phyloP scores from a whole-genome alignment of 2,888 invertebrate genomes.

The Scaptomyza flava region DNA sequence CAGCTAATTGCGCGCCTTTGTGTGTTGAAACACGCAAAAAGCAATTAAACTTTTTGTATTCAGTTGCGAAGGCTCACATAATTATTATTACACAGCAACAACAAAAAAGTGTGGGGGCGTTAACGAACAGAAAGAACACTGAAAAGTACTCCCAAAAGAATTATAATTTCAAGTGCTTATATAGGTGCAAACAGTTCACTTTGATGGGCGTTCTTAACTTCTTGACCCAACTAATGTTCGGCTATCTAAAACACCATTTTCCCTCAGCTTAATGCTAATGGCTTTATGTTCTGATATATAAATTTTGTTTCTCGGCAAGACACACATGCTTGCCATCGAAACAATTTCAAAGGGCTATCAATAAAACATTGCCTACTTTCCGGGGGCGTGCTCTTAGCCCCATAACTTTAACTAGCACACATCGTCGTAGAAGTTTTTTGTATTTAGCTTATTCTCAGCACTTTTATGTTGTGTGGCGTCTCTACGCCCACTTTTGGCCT shows the following conservation, averaged over 20 bases:
- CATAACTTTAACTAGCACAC: conserved; percentile 49
- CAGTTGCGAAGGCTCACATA: conserved; percentile 65
- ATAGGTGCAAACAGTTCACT: conserved; percentile 33
- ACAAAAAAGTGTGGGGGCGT: not conserved
- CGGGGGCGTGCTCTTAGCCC: conserved; percentile 35
- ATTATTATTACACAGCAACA: conserved; percentile 63
- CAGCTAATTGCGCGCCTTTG: conserved; percentile 64
- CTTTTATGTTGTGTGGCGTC: conserved; percentile 46
- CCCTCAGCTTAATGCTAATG: conserved; percentile 41
- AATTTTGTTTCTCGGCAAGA: conserved; percentile 16
- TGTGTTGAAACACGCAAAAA: conserved; percentile 66
- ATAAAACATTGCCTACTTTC: conserved; percentile 68
- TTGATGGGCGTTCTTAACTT: conserved; percentile 17
- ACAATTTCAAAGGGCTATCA: conserved; percentile 59
- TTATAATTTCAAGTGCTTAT: conserved; percentile 42
- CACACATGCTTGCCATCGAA: conserved; percentile 48
- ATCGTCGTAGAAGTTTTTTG: conserved; percentile 15
- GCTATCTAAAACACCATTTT: not conserved
- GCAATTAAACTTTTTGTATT: conserved; percentile 73
- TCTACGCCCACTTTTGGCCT: conserved; percentile 18
- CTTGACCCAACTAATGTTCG: not conserved
- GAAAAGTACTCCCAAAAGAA: conserved; percentile 33
- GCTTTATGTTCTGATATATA: conserved; percentile 27
- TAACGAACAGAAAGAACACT: not conserved
- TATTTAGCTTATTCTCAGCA: conserved; percentile 67